phyloP scores from a whole-genome alignment of 2,888 invertebrate genomes.

The Cosmopolites sordidus region DNA sequence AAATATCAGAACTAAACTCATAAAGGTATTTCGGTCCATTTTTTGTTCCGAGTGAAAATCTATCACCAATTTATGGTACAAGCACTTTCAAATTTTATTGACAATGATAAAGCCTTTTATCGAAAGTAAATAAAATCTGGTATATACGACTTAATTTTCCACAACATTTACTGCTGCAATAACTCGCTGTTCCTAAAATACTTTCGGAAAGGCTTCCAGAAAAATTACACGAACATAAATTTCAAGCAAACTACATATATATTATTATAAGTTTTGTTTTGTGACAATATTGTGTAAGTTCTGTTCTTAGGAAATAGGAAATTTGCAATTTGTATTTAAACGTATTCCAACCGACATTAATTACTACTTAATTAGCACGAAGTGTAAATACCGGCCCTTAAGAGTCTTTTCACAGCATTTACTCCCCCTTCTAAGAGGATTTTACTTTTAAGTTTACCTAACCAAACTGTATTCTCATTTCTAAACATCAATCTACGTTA shows the following conservation, averaged over 20 bases:
- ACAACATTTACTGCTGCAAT: slow-evolving; percentile 26
- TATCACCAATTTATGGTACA: slow-evolving; percentile 2
- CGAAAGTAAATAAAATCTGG: slow-evolving; percentile 26
- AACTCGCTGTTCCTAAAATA: slow-evolving; percentile 24
- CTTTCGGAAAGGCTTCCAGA: slow-evolving; percentile 25
- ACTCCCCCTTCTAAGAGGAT: slow-evolving; percentile 8
- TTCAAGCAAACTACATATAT: not conserved
- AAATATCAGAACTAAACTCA: not conserved
- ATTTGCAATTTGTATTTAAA: not conserved
- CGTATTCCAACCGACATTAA: slow-evolving; percentile 2
- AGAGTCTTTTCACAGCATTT: slow-evolving; percentile 7
- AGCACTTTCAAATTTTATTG: slow-evolving; percentile 22
- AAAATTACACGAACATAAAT: slow-evolving; percentile 14
- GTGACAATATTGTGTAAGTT: not conserved
- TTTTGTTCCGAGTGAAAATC: not conserved
- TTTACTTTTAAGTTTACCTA: slow-evolving; percentile 3
- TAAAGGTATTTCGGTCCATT: not conserved
- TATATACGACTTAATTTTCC: slow-evolving; percentile 29
- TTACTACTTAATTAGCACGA: slow-evolving; percentile 12
- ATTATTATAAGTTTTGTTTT: not conserved
- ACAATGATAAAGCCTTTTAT: slow-evolving; percentile 28
- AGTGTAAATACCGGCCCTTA: slow-evolving; percentile 12
- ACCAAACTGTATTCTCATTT: slow-evolving; percentile 1
- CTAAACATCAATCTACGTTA: not conserved
- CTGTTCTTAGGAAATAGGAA: not conserved